These are phyloP conservation scores for Homarus gammarus DNA, from an alignment of 2,888 invertebrate genomes.

Conservation along the genomic window DNA sequence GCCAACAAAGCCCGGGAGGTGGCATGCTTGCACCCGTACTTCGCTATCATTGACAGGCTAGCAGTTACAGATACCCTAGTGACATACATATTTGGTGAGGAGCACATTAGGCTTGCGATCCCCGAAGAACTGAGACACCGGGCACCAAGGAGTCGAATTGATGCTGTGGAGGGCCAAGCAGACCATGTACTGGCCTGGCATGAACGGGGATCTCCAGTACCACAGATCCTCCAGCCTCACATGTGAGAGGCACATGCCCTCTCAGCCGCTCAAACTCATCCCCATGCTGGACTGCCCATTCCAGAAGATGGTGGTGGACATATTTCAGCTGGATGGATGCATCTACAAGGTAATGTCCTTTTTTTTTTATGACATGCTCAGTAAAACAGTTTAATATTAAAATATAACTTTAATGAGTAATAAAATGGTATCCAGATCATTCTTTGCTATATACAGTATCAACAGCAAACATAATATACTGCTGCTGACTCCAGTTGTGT, in stretches of 20 bases:
- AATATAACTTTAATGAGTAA: background rate
- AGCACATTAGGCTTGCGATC: conserved; percentile 2
- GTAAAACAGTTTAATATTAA: background rate
- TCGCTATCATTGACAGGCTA: too few relatives aligned
- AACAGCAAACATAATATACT: background rate
- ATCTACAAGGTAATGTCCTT: too few relatives aligned
- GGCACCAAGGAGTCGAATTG: conserved; percentile 5
- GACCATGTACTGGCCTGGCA: conserved; percentile 26
- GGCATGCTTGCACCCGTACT: too few relatives aligned
- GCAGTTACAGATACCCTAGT: background rate
- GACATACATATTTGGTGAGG: background rate
- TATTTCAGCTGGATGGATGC: too few relatives aligned
- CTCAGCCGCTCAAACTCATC: too few relatives aligned
- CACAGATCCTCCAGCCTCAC: background rate
- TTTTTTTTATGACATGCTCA: background rate
- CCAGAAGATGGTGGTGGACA: too few relatives aligned
- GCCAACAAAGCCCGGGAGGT: too few relatives aligned
- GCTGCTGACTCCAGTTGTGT: background rate
- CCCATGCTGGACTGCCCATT: background rate
- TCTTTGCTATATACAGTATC: background rate
- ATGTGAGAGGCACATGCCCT: background rate
- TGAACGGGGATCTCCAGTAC: too few relatives aligned
- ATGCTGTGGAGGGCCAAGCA: conserved; percentile 37
- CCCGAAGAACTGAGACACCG: background rate
- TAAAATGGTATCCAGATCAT: background rate